Conservation (phyloP, 2,113 vertebrate species). For the Salvator merianae region DNA sequence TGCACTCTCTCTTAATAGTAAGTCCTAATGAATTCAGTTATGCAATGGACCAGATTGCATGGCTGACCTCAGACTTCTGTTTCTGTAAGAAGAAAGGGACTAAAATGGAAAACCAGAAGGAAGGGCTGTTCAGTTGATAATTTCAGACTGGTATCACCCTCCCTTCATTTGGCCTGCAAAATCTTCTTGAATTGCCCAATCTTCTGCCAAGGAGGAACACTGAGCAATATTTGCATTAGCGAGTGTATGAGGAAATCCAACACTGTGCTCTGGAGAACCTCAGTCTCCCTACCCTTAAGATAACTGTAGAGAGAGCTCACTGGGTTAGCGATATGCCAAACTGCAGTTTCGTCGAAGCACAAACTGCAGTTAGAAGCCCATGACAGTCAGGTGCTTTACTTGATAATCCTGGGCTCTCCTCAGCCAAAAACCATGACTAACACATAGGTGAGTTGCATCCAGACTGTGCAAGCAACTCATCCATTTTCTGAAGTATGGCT, state of each 20-base stretch:
- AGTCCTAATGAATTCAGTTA: neutral
- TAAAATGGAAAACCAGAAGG: neutral
- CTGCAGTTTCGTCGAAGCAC: no score
- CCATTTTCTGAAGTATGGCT: no score
- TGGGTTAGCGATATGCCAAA: neutral
- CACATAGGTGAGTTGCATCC: no score
- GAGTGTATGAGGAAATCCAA: neutral
- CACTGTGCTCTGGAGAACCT: neutral
- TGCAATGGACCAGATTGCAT: neutral
- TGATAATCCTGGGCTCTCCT: no score
- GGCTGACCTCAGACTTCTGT: neutral
- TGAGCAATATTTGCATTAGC: neutral
- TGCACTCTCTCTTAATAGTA: no score
- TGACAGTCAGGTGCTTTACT: no score
- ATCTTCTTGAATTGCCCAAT: neutral
- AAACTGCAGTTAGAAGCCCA: no score
- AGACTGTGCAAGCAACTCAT: no score
- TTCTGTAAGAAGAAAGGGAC: neutral
- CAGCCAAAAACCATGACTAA: no score
- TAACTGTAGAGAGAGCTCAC: neutral
- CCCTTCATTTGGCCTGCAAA: neutral
- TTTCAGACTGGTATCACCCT: conserved; percentile 4
- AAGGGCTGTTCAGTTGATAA: neutral
- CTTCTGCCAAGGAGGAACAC: neutral
- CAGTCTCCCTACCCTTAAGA: neutral